A percentile compares a stretch with the other conserved stretches of the same genome.
Evolutionary conservation across 2,113 vertebrate species (phyloP).

Genomic region (Cephalophus harveyi): DNA sequence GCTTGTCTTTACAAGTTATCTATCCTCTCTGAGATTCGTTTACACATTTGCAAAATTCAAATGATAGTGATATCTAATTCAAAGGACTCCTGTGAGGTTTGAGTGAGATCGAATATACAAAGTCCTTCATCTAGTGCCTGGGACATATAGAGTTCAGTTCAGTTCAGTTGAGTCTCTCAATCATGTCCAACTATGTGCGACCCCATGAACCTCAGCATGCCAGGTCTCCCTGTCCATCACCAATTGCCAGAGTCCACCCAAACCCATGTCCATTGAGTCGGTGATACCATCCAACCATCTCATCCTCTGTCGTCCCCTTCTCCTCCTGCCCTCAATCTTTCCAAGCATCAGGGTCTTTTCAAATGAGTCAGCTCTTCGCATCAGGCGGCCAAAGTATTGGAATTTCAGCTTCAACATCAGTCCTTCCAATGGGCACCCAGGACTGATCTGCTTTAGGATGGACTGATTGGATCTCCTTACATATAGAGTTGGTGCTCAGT

Average conservation of each 20-base stretch:
- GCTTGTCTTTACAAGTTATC: not conserved
- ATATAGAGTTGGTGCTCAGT: not conserved
- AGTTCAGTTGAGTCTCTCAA: not conserved
- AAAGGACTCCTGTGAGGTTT: not conserved
- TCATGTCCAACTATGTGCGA: not conserved
- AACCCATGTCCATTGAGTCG: not conserved
- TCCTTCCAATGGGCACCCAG: not conserved
- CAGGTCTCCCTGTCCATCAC: not conserved
- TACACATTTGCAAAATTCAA: not conserved
- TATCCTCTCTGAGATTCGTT: not conserved
- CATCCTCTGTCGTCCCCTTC: not conserved
- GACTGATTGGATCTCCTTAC: no score
- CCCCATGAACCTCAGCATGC: not conserved
- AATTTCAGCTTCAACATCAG: not conserved
- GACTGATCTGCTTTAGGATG: not conserved
- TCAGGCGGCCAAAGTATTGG: not conserved
- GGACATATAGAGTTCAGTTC: not conserved
- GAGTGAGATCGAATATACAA: not conserved
- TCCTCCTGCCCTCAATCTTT: not conserved
- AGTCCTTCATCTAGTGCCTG: not conserved
- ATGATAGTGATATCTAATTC: not conserved
- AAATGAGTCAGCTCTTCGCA: not conserved
- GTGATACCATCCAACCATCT: not conserved
- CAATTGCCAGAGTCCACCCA: not conserved
- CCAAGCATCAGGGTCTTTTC: not conserved